phyloP scores from a whole-genome alignment of 2,888 invertebrate genomes.

The Arctia plantaginis region DNA sequence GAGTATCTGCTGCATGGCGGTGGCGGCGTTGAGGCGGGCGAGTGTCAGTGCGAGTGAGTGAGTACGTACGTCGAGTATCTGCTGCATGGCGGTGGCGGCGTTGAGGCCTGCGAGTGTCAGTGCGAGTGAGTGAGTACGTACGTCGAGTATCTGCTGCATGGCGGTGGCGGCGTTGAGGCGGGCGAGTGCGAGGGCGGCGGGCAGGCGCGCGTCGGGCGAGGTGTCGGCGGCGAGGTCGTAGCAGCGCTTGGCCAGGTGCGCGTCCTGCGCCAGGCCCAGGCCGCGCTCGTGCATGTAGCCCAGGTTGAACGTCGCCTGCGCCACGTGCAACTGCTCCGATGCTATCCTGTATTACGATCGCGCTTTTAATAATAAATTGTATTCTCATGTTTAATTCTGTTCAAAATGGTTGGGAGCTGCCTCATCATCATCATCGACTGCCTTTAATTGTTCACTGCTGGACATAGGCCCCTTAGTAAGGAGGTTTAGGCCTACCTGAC shows the following conservation, averaged over 20 bases:
- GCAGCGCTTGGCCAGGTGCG: slow-evolving; percentile 98
- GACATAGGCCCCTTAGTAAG: too few relatives aligned
- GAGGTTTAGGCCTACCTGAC: too few relatives aligned
- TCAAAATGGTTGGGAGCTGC: too few relatives aligned
- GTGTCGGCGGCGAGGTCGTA: slow-evolving; percentile 95
- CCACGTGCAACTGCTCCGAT: slow-evolving; percentile 95
- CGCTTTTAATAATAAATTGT: not conserved
- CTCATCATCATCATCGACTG: too few relatives aligned
- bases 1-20: slow-evolving; percentile 28
- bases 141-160: slow-evolving; percentile 45
- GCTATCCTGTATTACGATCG: slow-evolving; percentile 55
- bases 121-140: slow-evolving; percentile 16
- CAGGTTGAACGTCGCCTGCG: slow-evolving; percentile 99
- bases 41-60: not conserved
- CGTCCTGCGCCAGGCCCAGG: slow-evolving; percentile 94
- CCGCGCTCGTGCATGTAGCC: slow-evolving; percentile 99
- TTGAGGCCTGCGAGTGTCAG: not conserved
- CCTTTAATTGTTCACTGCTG: too few relatives aligned
- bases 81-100: not conserved
- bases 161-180: slow-evolving; percentile 90
- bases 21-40: slow-evolving; percentile 89
- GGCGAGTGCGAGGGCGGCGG: slow-evolving; percentile 95
- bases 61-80: not conserved
- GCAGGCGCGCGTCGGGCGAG: slow-evolving; percentile 96
- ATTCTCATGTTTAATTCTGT: too few relatives aligned